Evolutionary conservation across 1,140 invertebrate species (phyloP), one percentile per base, ranked within the genome.

Genomic region (Drosophila pseudoananassae): DNA sequence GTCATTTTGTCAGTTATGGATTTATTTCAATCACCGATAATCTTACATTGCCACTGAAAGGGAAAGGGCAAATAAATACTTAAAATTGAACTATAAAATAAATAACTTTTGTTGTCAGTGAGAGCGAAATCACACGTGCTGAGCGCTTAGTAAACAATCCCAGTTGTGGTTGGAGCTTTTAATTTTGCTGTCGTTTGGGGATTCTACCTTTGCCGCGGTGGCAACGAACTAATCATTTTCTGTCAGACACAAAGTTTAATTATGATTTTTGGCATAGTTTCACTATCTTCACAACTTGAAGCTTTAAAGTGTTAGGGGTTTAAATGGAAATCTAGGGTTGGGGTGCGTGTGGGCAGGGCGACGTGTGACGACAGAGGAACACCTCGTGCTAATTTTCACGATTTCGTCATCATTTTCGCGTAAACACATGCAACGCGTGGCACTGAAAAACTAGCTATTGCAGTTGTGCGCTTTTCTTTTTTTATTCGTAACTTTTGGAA

Each of bases 21-120:
- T 49, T 33, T 36, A 5, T 17, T 69, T 25, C 45, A 69, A 2
- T 27, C n/a, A 7, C 43, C 15, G 43, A 36, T 23, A 15, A 64
- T 7, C 45, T 69, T 50, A 25, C 79, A 82, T 82, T 83, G 79
- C 75, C 79, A 78, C 79, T 83, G 54, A 20, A 78, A 70, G 45
- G 33, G 25, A 53, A 49, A 38, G 10, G 27, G 29, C 29, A 54
- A 58, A 27, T 15, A 1, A 38, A 20, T 40, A 47, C 27, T 23
- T 46, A 25, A 36, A 38, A 33, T 45, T 56, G 58, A 17, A 17
- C 31, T 17, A 54, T 20, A 15, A 23, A 56, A 31, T 31, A 38
- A 15, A 3, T 10, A 59, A 12, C 3, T 9, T 20, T 50, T 23
- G 14, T 10, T 43, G 51, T 63, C 59, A 17, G 10, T 1, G 45